These are phyloP conservation scores for Melitaea cinxia DNA, from an alignment of 1,140 invertebrate genomes.

Conservation along the genomic window DNA sequence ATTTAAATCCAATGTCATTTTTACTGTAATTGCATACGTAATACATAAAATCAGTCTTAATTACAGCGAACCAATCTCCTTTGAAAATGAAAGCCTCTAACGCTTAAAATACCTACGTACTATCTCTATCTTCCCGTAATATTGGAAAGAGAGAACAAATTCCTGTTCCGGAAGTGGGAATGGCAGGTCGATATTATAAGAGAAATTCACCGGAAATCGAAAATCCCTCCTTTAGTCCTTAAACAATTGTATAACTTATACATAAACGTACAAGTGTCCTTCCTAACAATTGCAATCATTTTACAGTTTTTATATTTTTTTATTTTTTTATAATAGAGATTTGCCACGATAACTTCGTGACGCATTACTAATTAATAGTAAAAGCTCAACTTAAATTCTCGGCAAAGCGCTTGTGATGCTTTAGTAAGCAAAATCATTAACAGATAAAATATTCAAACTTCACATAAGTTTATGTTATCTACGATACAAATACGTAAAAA, in stretches of 20 bases:
- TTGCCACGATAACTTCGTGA: no score
- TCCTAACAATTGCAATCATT: background rate
- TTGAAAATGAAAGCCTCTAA: constrained; percentile 30
- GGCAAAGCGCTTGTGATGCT: no score
- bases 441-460: no score
- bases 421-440: no score
- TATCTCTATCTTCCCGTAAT: constrained; percentile 22
- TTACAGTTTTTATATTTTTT: no score
- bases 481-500: no score
- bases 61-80: constrained; percentile 27
- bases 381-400: no score
- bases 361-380: no score
- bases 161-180: constrained; percentile 42
- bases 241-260: background rate
- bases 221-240: constrained; percentile 29
- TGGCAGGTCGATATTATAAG: constrained; percentile 49
- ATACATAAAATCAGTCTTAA: constrained; percentile 17
- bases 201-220: constrained; percentile 48
- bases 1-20: no score
- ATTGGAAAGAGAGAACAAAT: constrained; percentile 30
- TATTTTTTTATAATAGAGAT: no score
- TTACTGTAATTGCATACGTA: background rate
- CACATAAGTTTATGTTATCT: no score
- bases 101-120: constrained; percentile 17
- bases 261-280: background rate